Conservation (phyloP, 2,888 invertebrate species). For the Trissolcus japonicus region DNA sequence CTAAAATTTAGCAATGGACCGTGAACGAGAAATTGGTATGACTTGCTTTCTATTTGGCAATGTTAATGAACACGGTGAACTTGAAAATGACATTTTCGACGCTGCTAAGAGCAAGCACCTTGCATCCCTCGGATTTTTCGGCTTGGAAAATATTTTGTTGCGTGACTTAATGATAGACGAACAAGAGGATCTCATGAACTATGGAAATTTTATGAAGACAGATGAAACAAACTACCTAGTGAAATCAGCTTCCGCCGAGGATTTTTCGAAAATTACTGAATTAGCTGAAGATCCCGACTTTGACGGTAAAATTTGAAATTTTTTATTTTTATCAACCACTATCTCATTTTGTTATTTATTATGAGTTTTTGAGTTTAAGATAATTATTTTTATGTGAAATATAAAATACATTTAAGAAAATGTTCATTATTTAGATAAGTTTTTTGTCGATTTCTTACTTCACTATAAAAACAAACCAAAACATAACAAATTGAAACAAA, state of each 20-base stretch:
- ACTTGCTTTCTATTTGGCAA: constrained; percentile 97
- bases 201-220: constrained; percentile 60
- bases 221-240: constrained; percentile 79
- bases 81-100: constrained; percentile 90
- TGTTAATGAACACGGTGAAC: constrained; percentile 91
- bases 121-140: constrained; percentile 85
- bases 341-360: background rate
- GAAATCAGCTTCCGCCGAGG: constrained; percentile 80
- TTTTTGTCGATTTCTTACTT: too few species aligned
- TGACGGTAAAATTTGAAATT: constrained; percentile 67
- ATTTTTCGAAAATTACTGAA: constrained; percentile 96
- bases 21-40: constrained; percentile 77
- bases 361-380: background rate
- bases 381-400: too few species aligned
- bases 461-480: too few species aligned
- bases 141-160: constrained; percentile 84
- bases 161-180: constrained; percentile 84
- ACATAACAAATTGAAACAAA: too few species aligned
- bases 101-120: constrained; percentile 91
- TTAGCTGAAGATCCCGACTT: constrained; percentile 86
- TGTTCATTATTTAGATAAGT: background rate
- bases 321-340: too few species aligned
- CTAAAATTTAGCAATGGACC: too few species aligned
- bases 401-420: background rate
- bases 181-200: constrained; percentile 53